Percentiles rank a stretch among this genome's conserved stretches.
These are phyloP conservation scores for Pseudochirops cupreus DNA, from an alignment of 2,797 vertebrate species.

Conservation along the genomic window DNA sequence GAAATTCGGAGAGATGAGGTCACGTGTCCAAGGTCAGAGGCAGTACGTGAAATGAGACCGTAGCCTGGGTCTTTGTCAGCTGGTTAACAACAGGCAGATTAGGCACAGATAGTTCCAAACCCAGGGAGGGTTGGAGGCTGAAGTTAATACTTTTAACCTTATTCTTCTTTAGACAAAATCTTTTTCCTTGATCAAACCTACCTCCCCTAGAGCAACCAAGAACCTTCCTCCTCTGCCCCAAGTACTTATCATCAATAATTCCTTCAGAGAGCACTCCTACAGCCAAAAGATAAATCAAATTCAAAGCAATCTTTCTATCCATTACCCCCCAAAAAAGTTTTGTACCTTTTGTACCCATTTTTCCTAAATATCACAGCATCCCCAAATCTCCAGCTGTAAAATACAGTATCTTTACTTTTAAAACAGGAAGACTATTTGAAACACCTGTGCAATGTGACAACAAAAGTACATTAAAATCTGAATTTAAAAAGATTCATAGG, in stretches of 20 bases:
- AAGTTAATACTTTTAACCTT: background rate
- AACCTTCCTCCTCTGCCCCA: background rate
- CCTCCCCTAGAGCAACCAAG: background rate
- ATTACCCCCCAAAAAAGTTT: background rate
- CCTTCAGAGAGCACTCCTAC: background rate
- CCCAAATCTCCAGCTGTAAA: background rate
- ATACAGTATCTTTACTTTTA: background rate
- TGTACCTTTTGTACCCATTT: background rate
- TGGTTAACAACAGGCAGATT: background rate
- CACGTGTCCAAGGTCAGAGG: background rate
- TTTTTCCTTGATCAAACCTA: background rate
- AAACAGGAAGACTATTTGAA: background rate
- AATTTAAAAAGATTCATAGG: background rate
- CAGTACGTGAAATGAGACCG: background rate
- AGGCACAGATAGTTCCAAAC: background rate
- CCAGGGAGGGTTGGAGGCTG: background rate
- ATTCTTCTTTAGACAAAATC: background rate
- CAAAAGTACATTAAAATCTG: background rate
- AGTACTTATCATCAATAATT: background rate
- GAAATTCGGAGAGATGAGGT: background rate
- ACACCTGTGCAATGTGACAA: background rate
- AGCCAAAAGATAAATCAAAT: background rate
- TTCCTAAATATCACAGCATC: background rate
- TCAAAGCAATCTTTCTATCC: background rate
- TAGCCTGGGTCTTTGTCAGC: background rate